Conservation (phyloP, 2,797 vertebrate genomes). For the Rallus crepitans region DNA sequence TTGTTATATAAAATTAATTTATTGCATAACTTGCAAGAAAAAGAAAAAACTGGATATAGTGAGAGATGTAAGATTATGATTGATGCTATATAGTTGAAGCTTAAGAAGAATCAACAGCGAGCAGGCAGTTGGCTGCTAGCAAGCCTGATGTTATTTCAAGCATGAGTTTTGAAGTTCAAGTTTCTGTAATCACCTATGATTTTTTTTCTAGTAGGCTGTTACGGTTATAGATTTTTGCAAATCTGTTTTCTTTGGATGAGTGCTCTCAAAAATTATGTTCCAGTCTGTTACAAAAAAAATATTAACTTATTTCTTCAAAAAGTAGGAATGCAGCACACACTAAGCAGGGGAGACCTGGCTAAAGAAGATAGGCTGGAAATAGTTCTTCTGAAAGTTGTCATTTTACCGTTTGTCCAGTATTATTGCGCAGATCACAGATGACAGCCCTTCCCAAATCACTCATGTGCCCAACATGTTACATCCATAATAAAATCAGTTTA, state of each 20-base stretch:
- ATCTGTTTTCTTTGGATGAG: neutral
- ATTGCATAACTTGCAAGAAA: neutral
- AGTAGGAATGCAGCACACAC: neutral
- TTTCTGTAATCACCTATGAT: neutral
- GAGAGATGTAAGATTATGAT: neutral
- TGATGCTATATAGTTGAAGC: neutral
- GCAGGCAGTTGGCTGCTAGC: neutral
- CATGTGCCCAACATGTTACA: neutral
- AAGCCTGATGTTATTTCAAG: neutral
- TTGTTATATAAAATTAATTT: neutral
- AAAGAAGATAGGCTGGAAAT: neutral
- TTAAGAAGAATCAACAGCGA: neutral
- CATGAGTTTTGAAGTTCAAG: neutral
- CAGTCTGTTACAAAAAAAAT: neutral
- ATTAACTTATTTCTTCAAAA: neutral
- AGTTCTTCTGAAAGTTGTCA: neutral
- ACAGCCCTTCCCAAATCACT: neutral
- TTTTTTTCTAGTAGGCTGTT: neutral
- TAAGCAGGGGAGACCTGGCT: neutral
- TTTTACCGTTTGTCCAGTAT: slow-evolving; percentile 2
- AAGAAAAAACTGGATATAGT: neutral
- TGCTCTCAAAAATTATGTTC: neutral
- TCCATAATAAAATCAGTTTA: slow-evolving; percentile 11
- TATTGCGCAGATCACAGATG: neutral
- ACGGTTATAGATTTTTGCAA: neutral